A percentile compares a stretch with the other conserved stretches of the same genome.
Conservation (phyloP, 2,113 vertebrate genomes). For the Alexandromys fortis region DNA sequence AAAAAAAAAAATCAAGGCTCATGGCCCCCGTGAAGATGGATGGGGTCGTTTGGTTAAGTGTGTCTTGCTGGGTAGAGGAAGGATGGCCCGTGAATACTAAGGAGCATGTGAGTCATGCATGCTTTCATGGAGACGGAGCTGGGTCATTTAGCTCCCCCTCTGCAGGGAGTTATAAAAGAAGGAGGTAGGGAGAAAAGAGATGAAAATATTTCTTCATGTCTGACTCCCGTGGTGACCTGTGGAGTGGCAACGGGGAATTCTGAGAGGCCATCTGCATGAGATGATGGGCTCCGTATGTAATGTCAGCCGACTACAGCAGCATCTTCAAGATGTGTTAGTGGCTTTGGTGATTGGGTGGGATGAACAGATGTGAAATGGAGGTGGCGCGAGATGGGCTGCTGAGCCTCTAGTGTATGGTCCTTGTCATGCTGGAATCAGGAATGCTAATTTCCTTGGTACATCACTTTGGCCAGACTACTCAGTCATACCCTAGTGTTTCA, state of each 20-base stretch:
- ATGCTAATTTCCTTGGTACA: neutral
- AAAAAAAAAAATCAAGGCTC: slow-evolving; percentile 24
- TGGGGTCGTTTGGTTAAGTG: slow-evolving; percentile 73
- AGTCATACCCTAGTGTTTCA: neutral
- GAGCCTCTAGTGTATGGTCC: neutral
- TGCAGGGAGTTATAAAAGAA: slow-evolving; percentile 65
- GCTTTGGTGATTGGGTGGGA: neutral
- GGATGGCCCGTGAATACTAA: slow-evolving; percentile 67
- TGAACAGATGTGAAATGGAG: neutral
- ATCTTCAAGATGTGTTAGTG: neutral
- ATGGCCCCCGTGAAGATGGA: slow-evolving; percentile 43
- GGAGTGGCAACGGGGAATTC: neutral
- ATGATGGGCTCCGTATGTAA: neutral
- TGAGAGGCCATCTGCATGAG: neutral
- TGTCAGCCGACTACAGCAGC: neutral
- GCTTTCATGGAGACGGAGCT: slow-evolving; percentile 68
- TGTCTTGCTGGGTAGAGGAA: slow-evolving; percentile 57
- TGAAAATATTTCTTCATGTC: slow-evolving; percentile 68
- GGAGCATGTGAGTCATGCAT: slow-evolving; percentile 64
- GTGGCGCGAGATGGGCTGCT: neutral
- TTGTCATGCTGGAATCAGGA: neutral
- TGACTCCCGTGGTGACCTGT: slow-evolving; percentile 78
- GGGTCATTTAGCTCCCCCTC: slow-evolving; percentile 69
- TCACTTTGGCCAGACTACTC: neutral
- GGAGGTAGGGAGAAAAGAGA: slow-evolving; percentile 24